phyloP scores from a whole-genome alignment of 2,797 vertebrate species.

The Somateria mollissima region DNA sequence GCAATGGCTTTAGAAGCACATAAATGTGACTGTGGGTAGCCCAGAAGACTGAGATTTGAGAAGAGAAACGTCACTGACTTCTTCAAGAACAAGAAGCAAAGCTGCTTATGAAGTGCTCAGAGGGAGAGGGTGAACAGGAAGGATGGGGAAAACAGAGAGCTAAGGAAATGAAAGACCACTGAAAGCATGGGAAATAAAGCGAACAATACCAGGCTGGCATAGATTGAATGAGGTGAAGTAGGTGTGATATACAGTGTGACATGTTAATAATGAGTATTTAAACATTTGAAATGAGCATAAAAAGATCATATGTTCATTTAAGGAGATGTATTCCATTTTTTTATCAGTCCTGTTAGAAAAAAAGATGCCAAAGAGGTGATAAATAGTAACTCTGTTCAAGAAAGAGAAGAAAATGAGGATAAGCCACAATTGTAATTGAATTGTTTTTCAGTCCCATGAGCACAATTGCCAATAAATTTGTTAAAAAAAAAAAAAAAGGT shows the following conservation, averaged over 20 bases:
- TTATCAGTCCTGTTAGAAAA: background rate
- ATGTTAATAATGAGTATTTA: background rate
- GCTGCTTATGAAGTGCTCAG: fast-evolving
- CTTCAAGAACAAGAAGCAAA: background rate
- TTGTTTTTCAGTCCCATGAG: background rate
- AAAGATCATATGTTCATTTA: background rate
- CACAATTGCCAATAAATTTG: background rate
- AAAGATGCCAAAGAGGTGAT: background rate
- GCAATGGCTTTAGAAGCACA: background rate
- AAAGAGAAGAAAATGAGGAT: background rate
- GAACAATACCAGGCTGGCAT: background rate
- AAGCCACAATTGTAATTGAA: background rate
- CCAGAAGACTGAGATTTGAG: background rate
- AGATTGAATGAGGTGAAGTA: background rate
- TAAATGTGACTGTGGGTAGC: background rate
- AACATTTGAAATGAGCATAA: background rate
- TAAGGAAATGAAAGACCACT: background rate
- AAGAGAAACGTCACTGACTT: background rate
- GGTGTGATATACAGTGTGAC: background rate
- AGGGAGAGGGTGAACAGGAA: background rate
- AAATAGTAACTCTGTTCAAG: background rate
- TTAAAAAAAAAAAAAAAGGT: background rate
- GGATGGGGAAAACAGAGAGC: background rate
- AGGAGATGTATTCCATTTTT: background rate
- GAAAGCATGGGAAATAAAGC: fast-evolving